Percentiles rank a stretch among this genome's conserved stretches.
These are phyloP conservation scores for Cosmia pyralina DNA, from an alignment of 2,888 invertebrate species.

Conservation along the genomic window DNA sequence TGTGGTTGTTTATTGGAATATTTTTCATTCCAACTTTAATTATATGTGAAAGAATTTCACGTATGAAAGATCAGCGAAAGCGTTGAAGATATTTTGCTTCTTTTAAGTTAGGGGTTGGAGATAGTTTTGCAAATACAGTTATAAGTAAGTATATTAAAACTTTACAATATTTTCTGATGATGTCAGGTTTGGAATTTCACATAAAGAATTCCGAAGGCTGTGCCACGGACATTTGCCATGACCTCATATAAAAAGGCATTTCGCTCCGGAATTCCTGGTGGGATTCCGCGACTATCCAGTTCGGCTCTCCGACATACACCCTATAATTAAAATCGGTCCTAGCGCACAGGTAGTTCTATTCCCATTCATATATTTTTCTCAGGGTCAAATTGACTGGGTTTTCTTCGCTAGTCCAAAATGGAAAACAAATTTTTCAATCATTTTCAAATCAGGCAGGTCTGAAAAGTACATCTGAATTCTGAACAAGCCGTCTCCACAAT, in stretches of 20 bases:
- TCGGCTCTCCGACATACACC: not conserved
- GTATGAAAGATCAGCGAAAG: conserved; percentile 15
- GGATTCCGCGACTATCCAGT: conserved; percentile 11
- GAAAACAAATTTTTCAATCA: not conserved
- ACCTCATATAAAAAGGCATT: conserved; percentile 48
- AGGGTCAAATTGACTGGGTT: not conserved
- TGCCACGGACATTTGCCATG: conserved; percentile 14
- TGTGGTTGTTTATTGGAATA: conserved; percentile 2
- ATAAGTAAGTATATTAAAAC: not conserved
- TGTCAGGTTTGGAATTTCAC: conserved; percentile 2
- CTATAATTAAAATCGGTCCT: not conserved
- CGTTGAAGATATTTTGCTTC: not conserved
- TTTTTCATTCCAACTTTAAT: conserved; percentile 16
- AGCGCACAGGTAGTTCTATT: not conserved
- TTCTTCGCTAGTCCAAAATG: not conserved
- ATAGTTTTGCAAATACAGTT: not conserved
- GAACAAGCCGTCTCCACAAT: not conserved
- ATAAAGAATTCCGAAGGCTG: conserved; percentile 24
- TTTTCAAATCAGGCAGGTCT: not conserved
- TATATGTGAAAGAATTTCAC: conserved; percentile 18
- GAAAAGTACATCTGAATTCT: conserved; percentile 4
- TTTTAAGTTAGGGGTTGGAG: not conserved
- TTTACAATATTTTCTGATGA: conserved; percentile 5
- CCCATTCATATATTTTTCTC: no score
- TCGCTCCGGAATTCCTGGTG: conserved; percentile 26